Evolutionary conservation across 2,888 invertebrate genomes (phyloP), one percentile per base, ranked within the genome.

Genomic region (Heliconius aoede): DNA sequence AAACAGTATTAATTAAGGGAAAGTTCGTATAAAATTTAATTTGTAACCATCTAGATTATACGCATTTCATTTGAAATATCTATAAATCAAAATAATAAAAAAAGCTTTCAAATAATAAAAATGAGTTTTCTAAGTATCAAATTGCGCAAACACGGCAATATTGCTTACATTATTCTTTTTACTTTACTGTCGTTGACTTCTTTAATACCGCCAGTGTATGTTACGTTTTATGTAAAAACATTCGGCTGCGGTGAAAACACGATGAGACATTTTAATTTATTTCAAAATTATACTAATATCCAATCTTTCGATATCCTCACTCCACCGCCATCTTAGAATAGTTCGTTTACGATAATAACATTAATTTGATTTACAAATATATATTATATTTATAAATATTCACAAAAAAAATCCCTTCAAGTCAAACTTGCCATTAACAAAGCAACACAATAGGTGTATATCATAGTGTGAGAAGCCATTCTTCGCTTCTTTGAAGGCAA

Each of bases 391-490:
- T n/a, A n/a, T n/a, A n/a, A n/a, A n/a, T 72, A 78, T 36, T 69
- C 61, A 55, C n/a, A 74, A 65, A 58, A 65, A 71, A 61, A 73
- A 8, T 58, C 55, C 46, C 24, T 21, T 58, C 46, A 60, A 76
- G 32, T 46, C 61, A 64, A 67, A 73, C 71, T 71, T 73, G 72
- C 71, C 85, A 76, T 71, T 72, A 64, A 80, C 82, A 82, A 78
- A 82, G 80, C 72, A 67, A 76, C 83, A 91, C 89, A 90, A 91
- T 89, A 86, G 83, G 79, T 84, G 85, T 85, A 87, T 89, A 87
- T 89, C 87, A 87, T 85, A 78, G 73, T 76, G 86, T 86, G 84
- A 85, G 85, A 82, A 84, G 83, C 86, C 87, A 89, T 91, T 91
- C 87, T 91, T 89, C 84, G 82, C 80, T 83, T 84, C 79, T 87